phyloP scores from a whole-genome alignment of 2,888 invertebrate species.

The Temnothorax unifasciatus region DNA sequence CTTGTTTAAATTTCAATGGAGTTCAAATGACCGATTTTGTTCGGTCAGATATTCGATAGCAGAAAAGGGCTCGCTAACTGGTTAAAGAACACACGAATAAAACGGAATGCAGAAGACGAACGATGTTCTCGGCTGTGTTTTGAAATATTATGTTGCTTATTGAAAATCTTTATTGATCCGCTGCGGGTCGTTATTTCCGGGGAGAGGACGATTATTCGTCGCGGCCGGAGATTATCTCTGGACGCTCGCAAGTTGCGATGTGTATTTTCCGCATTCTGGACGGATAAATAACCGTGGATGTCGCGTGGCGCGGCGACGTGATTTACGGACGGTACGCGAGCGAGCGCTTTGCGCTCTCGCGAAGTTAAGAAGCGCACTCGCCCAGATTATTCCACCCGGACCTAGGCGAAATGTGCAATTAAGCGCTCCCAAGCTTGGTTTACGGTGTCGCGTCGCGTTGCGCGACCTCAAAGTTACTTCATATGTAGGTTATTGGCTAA shows the following conservation, averaged over 20 bases:
- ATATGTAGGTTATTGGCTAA: slow-evolving; percentile 77
- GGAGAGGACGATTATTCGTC: neutral
- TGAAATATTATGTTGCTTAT: slow-evolving; percentile 4
- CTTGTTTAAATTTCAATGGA: neutral
- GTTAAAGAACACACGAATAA: neutral
- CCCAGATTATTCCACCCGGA: slow-evolving; percentile 54
- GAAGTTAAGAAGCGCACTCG: slow-evolving; percentile 62
- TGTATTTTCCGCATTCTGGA: slow-evolving; percentile 44
- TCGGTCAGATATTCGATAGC: neutral
- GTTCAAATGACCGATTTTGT: neutral
- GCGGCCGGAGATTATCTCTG: slow-evolving; percentile 42
- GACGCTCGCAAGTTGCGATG: slow-evolving; percentile 29
- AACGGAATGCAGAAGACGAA: neutral
- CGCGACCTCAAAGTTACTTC: slow-evolving; percentile 70
- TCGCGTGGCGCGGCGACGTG: slow-evolving; percentile 38
- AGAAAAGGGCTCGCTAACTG: neutral
- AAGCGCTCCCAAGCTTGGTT: slow-evolving; percentile 63
- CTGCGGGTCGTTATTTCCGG: neutral
- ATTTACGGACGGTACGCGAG: slow-evolving; percentile 33
- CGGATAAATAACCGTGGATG: slow-evolving; percentile 40
- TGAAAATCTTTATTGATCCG: slow-evolving; percentile 7
- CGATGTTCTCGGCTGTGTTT: neutral
- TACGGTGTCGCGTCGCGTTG: slow-evolving; percentile 58
- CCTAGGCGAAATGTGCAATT: slow-evolving; percentile 61
- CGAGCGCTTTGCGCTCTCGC: slow-evolving; percentile 4